Percentiles rank a stretch among this genome's conserved stretches.
Conservation (phyloP, 2,113 vertebrate genomes). For the Platichthys stellatus region DNA sequence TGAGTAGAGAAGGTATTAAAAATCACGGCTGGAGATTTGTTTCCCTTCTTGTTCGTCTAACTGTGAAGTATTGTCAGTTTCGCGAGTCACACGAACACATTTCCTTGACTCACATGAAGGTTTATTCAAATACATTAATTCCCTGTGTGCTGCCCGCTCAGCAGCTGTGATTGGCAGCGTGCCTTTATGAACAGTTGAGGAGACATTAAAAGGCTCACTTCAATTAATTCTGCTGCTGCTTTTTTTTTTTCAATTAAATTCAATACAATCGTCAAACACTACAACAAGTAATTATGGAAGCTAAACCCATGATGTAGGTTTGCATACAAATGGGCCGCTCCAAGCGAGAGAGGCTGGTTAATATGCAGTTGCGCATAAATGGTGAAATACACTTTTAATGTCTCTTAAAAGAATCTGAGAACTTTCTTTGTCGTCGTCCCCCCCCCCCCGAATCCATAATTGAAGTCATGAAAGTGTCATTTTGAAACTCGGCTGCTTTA, state of each 20-base stretch:
- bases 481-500: slow-evolving; percentile 33
- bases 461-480: slow-evolving; percentile 41
- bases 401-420: slow-evolving; percentile 22
- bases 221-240: slow-evolving; percentile 3
- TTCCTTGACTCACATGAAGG: not conserved
- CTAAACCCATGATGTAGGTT: not conserved
- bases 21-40: not conserved
- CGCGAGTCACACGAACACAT: not conserved
- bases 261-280: not conserved
- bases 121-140: not conserved
- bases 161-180: not conserved
- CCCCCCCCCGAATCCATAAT: slow-evolving; percentile 30
- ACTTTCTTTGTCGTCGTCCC: not conserved
- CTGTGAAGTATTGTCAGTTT: not conserved
- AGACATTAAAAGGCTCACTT: slow-evolving; percentile 9
- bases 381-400: slow-evolving; percentile 12
- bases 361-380: not conserved
- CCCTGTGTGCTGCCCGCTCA: not conserved
- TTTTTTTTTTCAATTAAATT: slow-evolving; percentile 1
- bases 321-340: slow-evolving; percentile 12
- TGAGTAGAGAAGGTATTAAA: not conserved
- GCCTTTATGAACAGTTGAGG: not conserved
- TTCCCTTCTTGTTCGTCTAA: too few species aligned
- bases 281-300: slow-evolving; percentile 7
- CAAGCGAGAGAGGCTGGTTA: not conserved